A percentile compares a stretch with the other conserved stretches of the same genome.
phyloP scores from a whole-genome alignment of 2,888 invertebrate genomes.

The Lasiommata megera region DNA sequence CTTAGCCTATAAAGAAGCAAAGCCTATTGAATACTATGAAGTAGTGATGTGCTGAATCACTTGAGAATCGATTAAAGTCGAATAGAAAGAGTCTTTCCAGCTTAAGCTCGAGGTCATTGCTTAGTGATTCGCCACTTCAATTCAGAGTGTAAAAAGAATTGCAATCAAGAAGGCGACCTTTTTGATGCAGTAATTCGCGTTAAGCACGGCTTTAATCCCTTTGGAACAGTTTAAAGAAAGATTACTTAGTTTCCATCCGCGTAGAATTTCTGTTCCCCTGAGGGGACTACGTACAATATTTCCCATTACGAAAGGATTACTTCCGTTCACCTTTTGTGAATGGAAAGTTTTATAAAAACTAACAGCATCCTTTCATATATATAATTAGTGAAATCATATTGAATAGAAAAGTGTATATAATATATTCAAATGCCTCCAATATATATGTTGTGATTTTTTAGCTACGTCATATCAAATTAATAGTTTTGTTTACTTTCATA shows the following conservation, averaged over 20 bases:
- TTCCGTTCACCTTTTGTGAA: too few species aligned
- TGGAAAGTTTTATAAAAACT: too few species aligned
- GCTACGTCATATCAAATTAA: too few species aligned
- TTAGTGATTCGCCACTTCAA: constrained; percentile 4
- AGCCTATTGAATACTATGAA: constrained; percentile 12
- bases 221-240: not conserved
- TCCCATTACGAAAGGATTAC: too few species aligned
- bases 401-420: too few species aligned
- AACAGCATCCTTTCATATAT: too few species aligned
- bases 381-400: too few species aligned
- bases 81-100: constrained; percentile 2
- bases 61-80: constrained; percentile 6
- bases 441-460: too few species aligned
- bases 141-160: not conserved
- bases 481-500: too few species aligned
- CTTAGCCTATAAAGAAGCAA: not conserved
- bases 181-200: not conserved
- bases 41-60: constrained; percentile 13
- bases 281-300: too few species aligned
- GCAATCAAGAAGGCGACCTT: constrained; percentile 1
- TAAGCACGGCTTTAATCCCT: not conserved
- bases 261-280: not conserved
- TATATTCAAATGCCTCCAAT: too few species aligned
- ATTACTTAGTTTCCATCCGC: not conserved
- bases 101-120: constrained; percentile 1